Evolutionary conservation across 2,888 invertebrate genomes (phyloP).

Genomic region (Drosophila recens): DNA sequence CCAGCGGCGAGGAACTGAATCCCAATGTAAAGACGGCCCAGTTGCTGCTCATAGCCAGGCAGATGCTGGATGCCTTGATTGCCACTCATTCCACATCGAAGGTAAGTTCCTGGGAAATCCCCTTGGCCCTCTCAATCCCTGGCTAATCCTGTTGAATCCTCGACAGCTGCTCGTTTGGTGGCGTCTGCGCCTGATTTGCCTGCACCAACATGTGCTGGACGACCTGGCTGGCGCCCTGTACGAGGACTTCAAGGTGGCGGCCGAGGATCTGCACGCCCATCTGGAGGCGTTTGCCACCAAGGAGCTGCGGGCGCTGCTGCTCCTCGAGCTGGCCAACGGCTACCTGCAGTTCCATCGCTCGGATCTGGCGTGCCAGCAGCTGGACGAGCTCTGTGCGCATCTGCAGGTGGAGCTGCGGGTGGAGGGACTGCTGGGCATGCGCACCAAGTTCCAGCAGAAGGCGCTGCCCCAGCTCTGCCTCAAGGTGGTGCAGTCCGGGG

Average conservation of each 20-base stretch:
- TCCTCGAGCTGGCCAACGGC: constrained; percentile 88
- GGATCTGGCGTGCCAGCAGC: constrained; percentile 89
- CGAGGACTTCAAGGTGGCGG: constrained; percentile 79
- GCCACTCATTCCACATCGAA: constrained; percentile 75
- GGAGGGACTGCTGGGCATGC: constrained; percentile 92
- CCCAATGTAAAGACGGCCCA: constrained; percentile 88
- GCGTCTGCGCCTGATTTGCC: constrained; percentile 90
- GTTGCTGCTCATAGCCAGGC: constrained; percentile 83
- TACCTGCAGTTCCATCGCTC: constrained; percentile 91
- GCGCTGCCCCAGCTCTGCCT: constrained; percentile 93
- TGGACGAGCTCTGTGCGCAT: constrained; percentile 88
- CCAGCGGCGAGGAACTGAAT: constrained; percentile 89
- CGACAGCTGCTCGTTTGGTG: constrained; percentile 86
- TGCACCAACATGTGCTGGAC: constrained; percentile 92
- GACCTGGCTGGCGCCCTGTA: constrained; percentile 90
- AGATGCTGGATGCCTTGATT: constrained; percentile 84
- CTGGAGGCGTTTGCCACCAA: constrained; percentile 79
- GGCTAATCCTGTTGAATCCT: background rate
- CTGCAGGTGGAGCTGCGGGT: constrained; percentile 90
- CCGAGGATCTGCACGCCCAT: constrained; percentile 62
- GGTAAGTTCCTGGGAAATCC: constrained; percentile 35
- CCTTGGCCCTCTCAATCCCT: rapidly evolving
- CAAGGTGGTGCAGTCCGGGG: constrained; percentile 86
- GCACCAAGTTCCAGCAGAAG: constrained; percentile 95
- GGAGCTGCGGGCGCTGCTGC: constrained; percentile 85